phyloP scores from a whole-genome alignment of 2,888 invertebrate genomes.

The Spodoptera littoralis region DNA sequence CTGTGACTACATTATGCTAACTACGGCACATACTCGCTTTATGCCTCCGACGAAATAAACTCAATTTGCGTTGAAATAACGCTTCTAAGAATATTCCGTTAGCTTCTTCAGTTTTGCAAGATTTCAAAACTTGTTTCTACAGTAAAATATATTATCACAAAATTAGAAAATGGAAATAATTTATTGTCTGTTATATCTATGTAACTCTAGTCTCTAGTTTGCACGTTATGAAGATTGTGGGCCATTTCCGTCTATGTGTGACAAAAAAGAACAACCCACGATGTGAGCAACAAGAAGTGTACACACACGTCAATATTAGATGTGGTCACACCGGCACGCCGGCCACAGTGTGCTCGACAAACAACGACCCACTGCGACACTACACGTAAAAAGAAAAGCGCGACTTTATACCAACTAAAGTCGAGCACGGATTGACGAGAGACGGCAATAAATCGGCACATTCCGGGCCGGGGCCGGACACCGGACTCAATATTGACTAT shows the following conservation, averaged over 20 bases:
- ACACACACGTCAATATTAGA: slow-evolving; percentile 4
- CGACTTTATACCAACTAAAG: slow-evolving; percentile 39
- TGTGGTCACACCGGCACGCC: background rate
- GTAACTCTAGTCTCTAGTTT: no score
- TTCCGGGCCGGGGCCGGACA: slow-evolving; percentile 39
- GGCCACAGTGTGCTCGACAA: slow-evolving; percentile 13
- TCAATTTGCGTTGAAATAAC: slow-evolving; percentile 51
- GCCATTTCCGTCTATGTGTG: background rate
- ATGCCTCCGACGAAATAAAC: slow-evolving; percentile 50
- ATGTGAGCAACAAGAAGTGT: slow-evolving; percentile 10
- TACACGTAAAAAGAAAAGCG: slow-evolving; percentile 30
- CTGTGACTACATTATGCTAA: slow-evolving; percentile 49
- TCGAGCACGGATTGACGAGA: slow-evolving; percentile 50
- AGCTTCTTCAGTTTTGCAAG: background rate
- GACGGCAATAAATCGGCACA: slow-evolving; percentile 42
- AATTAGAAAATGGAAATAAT: no score
- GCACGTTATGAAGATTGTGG: background rate
- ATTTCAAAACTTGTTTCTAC: slow-evolving; percentile 3
- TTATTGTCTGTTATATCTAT: no score
- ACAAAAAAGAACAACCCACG: no score
- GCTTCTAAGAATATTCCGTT: slow-evolving; percentile 36
- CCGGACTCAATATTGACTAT: slow-evolving; percentile 62
- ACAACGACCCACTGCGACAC: slow-evolving; percentile 20
- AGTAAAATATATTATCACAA: no score
- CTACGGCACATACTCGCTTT: slow-evolving; percentile 43